Percentiles rank a stretch among this genome's conserved stretches.
These are phyloP conservation scores for Eptesicus fuscus DNA, from an alignment of 2,113 vertebrate species.

Conservation along the genomic window DNA sequence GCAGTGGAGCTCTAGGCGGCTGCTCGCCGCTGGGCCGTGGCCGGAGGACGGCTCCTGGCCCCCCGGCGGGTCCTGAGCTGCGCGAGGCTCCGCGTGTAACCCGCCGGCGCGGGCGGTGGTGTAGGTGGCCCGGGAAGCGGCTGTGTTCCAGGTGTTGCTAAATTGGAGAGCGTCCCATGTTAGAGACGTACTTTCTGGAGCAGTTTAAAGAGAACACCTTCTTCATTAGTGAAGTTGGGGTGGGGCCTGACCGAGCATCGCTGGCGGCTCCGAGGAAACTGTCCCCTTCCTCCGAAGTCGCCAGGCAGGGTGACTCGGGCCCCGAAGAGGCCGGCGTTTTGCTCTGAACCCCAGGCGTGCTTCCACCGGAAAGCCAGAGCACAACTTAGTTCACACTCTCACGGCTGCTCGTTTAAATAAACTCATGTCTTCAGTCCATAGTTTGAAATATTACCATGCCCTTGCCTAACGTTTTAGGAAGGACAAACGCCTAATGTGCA, in stretches of 20 bases:
- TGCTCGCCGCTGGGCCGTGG: not conserved
- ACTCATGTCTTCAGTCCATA: not conserved
- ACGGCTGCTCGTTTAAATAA: not conserved
- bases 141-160: not conserved
- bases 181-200: not conserved
- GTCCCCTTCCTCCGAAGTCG: not conserved
- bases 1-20: fast-evolving
- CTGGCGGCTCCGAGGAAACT: not conserved
- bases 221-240: not conserved
- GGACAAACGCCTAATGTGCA: not conserved
- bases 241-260: not conserved
- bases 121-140: not conserved
- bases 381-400: not conserved
- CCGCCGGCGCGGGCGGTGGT: not conserved
- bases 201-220: not conserved
- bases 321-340: not conserved
- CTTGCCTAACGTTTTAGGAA: not conserved
- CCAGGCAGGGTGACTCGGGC: not conserved
- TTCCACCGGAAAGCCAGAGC: not conserved
- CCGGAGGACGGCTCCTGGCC: too few relatives aligned
- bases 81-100: not conserved
- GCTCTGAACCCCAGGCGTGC: fast-evolving
- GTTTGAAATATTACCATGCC: not conserved
- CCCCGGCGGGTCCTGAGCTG: not conserved
- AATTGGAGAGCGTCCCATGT: not conserved